Evolutionary conservation across 2,888 invertebrate genomes (phyloP).

Genomic region (Mycalesis mineus): DNA sequence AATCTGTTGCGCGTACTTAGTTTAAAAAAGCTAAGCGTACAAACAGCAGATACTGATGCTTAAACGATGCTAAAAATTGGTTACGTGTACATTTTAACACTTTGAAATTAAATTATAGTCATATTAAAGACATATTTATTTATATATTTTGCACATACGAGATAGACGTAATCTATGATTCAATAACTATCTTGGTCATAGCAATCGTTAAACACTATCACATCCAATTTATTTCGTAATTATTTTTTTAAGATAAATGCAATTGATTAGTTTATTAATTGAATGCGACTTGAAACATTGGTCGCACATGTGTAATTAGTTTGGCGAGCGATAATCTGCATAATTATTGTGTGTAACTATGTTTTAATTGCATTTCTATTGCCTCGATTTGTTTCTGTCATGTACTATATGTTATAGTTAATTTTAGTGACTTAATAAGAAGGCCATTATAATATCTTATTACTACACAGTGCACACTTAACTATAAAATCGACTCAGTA

Average conservation of each 20-base stretch:
- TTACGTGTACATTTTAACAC: too few species aligned
- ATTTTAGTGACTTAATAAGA: too few species aligned
- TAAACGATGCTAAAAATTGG: too few species aligned
- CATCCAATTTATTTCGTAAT: constrained; percentile 5
- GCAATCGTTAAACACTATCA: not conserved
- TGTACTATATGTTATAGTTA: not conserved
- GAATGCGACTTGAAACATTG: constrained; percentile 44
- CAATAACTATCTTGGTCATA: not conserved
- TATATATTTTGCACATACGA: not conserved
- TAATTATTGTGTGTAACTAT: constrained; percentile 47
- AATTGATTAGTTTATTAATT: constrained; percentile 36
- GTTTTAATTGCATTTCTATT: constrained; percentile 57
- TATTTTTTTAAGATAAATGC: constrained; percentile 16
- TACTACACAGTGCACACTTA: too few species aligned
- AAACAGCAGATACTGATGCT: too few species aligned
- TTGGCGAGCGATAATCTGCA: constrained; percentile 55
- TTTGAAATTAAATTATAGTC: too few species aligned
- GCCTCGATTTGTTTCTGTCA: constrained; percentile 55
- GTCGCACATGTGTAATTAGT: constrained; percentile 44
- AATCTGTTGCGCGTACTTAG: too few species aligned
- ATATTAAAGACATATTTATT: not conserved
- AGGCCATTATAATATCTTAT: too few species aligned
- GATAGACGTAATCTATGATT: not conserved
- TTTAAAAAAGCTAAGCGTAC: too few species aligned
- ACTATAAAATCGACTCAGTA: too few species aligned